phyloP scores from a whole-genome alignment of 2,888 invertebrate species.

The Dorcus parallelipipedus region DNA sequence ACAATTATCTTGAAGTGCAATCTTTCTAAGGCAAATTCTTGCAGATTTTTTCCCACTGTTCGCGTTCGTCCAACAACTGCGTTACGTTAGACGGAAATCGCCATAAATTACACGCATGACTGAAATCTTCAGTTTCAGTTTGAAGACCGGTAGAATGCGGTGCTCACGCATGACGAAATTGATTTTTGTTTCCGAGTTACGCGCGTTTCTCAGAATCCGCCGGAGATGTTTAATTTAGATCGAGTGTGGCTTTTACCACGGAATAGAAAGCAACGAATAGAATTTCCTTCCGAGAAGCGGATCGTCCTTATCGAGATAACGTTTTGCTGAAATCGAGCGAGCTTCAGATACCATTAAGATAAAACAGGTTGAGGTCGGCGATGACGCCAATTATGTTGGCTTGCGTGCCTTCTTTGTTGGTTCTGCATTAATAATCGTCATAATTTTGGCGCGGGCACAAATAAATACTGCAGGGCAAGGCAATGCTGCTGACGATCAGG shows the following conservation, averaged over 20 bases:
- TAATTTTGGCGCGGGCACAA: constrained; percentile 31
- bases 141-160: background rate
- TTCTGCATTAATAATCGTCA: constrained; percentile 28
- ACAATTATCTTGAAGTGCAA: background rate
- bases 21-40: background rate
- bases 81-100: background rate
- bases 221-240: too few relatives aligned
- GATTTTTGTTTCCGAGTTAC: too few relatives aligned
- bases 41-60: background rate
- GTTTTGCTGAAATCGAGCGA: background rate
- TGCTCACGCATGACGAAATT: too few relatives aligned
- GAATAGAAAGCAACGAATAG: too few relatives aligned
- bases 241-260: too few relatives aligned
- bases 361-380: constrained; percentile 6
- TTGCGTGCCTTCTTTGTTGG: constrained; percentile 15
- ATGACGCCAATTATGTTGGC: constrained; percentile 11
- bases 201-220: too few relatives aligned
- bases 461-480: constrained; percentile 22
- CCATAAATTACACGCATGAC: background rate
- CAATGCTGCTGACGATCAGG: constrained; percentile 21
- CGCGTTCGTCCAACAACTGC: background rate
- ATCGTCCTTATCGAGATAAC: too few relatives aligned
- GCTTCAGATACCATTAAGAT: constrained; percentile 10
- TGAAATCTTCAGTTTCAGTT: background rate
- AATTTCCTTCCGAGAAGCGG: too few relatives aligned